Conservation (phyloP, 2,888 invertebrate genomes). For the Drosophila meridiana region DNA sequence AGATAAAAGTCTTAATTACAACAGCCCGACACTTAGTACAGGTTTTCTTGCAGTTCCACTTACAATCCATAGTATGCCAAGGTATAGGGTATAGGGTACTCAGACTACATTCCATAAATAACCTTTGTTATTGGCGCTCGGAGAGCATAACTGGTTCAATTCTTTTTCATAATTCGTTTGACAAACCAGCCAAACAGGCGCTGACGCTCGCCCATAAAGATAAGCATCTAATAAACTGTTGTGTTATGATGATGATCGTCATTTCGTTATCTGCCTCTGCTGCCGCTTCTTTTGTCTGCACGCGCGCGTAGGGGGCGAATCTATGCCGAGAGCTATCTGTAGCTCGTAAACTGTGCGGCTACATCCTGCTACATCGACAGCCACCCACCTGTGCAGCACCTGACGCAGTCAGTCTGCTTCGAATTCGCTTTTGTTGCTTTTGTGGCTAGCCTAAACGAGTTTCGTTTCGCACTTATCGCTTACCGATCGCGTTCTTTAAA, state of each 20-base stretch:
- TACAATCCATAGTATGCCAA: no score
- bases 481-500: slow-evolving; percentile 27
- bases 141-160: slow-evolving; percentile 35
- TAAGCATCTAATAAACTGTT: slow-evolving; percentile 71
- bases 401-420: neutral
- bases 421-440: neutral
- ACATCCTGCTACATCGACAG: slow-evolving; percentile 24
- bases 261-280: slow-evolving; percentile 13
- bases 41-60: neutral
- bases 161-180: slow-evolving; percentile 18
- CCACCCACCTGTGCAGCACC: slow-evolving; percentile 32
- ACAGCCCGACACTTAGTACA: neutral
- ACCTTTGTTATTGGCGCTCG: slow-evolving; percentile 1
- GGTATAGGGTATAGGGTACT: neutral
- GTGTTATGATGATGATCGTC: slow-evolving; percentile 49
- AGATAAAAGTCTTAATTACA: neutral
- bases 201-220: slow-evolving; percentile 53
- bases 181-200: slow-evolving; percentile 62
- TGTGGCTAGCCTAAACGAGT: slow-evolving; percentile 34
- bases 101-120: neutral
- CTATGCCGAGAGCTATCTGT: slow-evolving; percentile 21
- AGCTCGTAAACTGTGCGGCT: neutral
- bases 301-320: neutral
- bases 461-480: slow-evolving; percentile 29
- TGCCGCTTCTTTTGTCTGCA: neutral